Conservation (phyloP, 2,888 invertebrate genomes). For the Podabrus alpinus region DNA sequence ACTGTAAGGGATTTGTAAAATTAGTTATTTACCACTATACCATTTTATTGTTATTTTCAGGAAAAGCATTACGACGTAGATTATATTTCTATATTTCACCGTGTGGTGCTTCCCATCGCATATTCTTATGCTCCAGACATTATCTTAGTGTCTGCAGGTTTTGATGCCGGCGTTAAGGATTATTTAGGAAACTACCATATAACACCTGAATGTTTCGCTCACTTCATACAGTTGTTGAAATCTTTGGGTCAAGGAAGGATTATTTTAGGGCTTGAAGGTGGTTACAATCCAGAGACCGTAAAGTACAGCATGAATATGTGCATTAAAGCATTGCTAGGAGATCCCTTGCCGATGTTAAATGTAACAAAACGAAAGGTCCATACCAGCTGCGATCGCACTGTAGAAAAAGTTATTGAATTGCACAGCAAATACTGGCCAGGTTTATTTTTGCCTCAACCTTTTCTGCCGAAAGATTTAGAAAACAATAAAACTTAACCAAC, state of each 20-base stretch:
- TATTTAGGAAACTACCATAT: slow-evolving; percentile 86
- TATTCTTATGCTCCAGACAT: slow-evolving; percentile 87
- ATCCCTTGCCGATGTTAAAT: slow-evolving; percentile 68
- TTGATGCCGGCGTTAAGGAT: slow-evolving; percentile 88
- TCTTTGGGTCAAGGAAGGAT: slow-evolving; percentile 82
- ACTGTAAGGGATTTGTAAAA: background rate
- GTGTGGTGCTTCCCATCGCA: slow-evolving; percentile 89
- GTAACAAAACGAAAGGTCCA: slow-evolving; percentile 29
- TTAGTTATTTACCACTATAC: background rate
- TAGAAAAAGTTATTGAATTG: slow-evolving; percentile 64
- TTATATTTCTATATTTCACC: slow-evolving; percentile 84
- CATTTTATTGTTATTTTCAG: slow-evolving; percentile 47
- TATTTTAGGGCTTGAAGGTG: slow-evolving; percentile 85
- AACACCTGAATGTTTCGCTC: slow-evolving; percentile 87
- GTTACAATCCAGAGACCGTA: slow-evolving; percentile 88
- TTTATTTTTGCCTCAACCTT: slow-evolving; percentile 24
- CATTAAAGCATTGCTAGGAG: slow-evolving; percentile 83
- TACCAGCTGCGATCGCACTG: slow-evolving; percentile 65
- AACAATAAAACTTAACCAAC: background rate
- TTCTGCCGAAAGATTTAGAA: too few species aligned
- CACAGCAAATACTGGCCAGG: slow-evolving; percentile 74
- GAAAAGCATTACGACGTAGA: slow-evolving; percentile 88
- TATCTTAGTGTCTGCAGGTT: slow-evolving; percentile 88
- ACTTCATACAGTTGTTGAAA: slow-evolving; percentile 83
- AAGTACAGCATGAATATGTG: slow-evolving; percentile 87